These are phyloP conservation scores for Paedocypris sp. DNA, from an alignment of 2,113 vertebrate species.

Conservation along the genomic window DNA sequence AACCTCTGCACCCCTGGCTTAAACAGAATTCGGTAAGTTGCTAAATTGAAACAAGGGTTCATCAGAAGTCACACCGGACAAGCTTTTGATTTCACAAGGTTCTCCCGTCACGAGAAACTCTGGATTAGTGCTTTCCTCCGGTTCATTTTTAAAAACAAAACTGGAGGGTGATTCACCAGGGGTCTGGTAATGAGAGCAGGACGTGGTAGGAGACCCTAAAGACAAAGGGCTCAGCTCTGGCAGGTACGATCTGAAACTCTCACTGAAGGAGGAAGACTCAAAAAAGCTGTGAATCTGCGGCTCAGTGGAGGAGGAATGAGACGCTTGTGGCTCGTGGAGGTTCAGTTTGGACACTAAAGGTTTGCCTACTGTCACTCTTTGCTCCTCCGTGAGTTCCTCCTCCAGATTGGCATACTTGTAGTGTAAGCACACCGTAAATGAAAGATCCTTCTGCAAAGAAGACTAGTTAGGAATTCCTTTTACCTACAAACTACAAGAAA, in stretches of 20 bases:
- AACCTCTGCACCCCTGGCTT: background rate
- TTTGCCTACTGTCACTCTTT: conserved; percentile 61
- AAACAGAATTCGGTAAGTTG: conserved; percentile 46
- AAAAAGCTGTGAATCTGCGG: conserved; percentile 31
- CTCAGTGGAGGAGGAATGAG: conserved; percentile 36
- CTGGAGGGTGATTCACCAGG: background rate
- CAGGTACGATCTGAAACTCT: conserved; percentile 17
- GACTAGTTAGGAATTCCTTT: background rate
- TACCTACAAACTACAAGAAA: background rate
- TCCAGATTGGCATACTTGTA: conserved; percentile 66
- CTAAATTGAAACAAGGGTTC: conserved; percentile 45
- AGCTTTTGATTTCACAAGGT: conserved; percentile 42
- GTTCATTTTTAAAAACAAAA: conserved; percentile 45
- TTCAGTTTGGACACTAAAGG: conserved; percentile 79
- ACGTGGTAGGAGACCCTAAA: conserved; percentile 18
- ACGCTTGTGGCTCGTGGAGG: conserved; percentile 47
- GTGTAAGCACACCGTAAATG: conserved; percentile 68
- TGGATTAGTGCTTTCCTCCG: conserved; percentile 59
- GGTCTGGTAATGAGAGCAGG: conserved; percentile 22
- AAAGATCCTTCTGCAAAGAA: conserved; percentile 60
- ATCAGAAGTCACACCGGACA: conserved; percentile 35
- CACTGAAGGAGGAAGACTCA: conserved; percentile 36
- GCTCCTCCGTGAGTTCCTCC: conserved; percentile 64
- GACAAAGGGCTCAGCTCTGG: background rate
- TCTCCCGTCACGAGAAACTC: conserved; percentile 36